phyloP scores from a whole-genome alignment of 2,888 invertebrate species.

The Hermaeophaga mercurialis region DNA sequence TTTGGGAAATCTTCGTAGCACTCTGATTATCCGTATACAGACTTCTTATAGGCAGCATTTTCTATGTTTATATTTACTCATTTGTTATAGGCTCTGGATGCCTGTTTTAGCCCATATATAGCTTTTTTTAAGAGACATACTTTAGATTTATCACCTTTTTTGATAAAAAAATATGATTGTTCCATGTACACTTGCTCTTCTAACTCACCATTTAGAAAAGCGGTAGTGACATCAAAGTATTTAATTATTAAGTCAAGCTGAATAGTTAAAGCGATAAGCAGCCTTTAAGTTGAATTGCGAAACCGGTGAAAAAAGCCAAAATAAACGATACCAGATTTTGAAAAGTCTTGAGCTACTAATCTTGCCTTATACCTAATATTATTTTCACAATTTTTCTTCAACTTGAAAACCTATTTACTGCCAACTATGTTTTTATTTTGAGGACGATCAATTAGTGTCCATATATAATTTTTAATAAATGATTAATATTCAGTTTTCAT shows the following conservation, averaged over 20 bases:
- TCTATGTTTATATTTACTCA: not conserved
- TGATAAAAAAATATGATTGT: constrained; percentile 11
- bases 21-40: constrained; percentile 27
- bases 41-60: not conserved
- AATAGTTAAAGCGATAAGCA: constrained; percentile 38
- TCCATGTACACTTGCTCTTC: constrained; percentile 29
- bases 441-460: not conserved
- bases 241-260: constrained; percentile 28
- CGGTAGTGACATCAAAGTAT: constrained; percentile 35
- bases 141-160: not conserved
- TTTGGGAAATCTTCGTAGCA: constrained; percentile 22
- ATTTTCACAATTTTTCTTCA: constrained; percentile 36
- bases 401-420: constrained; percentile 36
- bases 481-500: not conserved
- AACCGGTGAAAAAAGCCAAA: constrained; percentile 43
- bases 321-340: constrained; percentile 43
- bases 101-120: constrained; percentile 36
- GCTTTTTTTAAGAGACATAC: constrained; percentile 29
- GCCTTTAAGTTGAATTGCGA: constrained; percentile 38
- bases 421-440: not conserved
- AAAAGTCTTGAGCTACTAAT: constrained; percentile 43
- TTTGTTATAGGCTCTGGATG: constrained; percentile 32
- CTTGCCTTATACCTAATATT: constrained; percentile 39
- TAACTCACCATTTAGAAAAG: constrained; percentile 36
- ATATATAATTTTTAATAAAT: not conserved